A percentile compares a stretch with the other conserved stretches of the same genome.
Conservation (phyloP, 2,888 invertebrate species). For the Neoitamus cyanurus region DNA sequence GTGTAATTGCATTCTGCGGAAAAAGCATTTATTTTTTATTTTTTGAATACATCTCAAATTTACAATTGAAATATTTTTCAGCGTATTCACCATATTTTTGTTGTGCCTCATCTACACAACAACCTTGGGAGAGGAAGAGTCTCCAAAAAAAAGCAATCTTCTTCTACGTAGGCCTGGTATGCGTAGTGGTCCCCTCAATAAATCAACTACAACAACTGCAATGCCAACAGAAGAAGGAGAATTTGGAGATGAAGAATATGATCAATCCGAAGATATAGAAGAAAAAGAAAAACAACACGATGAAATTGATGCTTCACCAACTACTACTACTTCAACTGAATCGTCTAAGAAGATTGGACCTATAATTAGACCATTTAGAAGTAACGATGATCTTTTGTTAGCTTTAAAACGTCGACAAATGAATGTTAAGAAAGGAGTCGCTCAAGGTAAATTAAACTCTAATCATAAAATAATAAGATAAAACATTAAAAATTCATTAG, state of each 20-base stretch:
- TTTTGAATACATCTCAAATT: no score
- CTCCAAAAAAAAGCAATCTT: constrained; percentile 59
- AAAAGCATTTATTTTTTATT: no score
- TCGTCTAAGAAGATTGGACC: constrained; percentile 75
- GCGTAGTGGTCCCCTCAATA: constrained; percentile 39
- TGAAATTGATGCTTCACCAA: constrained; percentile 65
- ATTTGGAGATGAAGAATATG: constrained; percentile 69
- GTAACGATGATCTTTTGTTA: constrained; percentile 80
- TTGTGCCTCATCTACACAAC: constrained; percentile 58
- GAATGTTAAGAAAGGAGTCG: constrained; percentile 71
- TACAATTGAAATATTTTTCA: not conserved
- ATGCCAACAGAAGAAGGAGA: constrained; percentile 58
- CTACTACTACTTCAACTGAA: constrained; percentile 75
- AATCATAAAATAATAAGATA: not conserved
- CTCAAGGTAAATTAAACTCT: constrained; percentile 49
- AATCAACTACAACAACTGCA: constrained; percentile 61
- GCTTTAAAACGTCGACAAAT: constrained; percentile 79
- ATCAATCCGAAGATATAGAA: constrained; percentile 65
- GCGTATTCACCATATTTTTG: constrained; percentile 44
- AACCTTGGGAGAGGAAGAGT: constrained; percentile 56
- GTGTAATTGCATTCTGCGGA: no score
- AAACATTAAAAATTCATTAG: constrained; percentile 52
- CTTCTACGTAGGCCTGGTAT: constrained; percentile 52
- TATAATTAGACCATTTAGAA: constrained; percentile 79
- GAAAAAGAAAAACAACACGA: constrained; percentile 68